These are phyloP conservation scores for Stenchaetothrips biformis DNA, from an alignment of 2,888 invertebrate species.

Conservation along the genomic window DNA sequence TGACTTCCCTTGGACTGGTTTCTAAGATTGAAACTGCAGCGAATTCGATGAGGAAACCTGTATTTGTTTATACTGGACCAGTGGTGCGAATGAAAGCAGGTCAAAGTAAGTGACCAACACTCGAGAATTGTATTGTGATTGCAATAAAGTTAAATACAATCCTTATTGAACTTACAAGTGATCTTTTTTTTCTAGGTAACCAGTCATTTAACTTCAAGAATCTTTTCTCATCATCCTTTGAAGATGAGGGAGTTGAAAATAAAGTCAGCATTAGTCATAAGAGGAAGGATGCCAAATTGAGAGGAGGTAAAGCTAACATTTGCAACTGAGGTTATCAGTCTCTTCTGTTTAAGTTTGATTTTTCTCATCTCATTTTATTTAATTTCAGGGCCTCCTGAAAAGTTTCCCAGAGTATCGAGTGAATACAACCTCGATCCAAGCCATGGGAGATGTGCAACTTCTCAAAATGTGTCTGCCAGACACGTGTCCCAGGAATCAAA, in stretches of 20 bases:
- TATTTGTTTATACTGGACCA: slow-evolving; percentile 61
- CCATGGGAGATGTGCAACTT: not conserved
- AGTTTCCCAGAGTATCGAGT: not conserved
- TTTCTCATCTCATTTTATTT: not conserved
- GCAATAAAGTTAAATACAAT: no score
- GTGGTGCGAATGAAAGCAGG: slow-evolving; percentile 37
- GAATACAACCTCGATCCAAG: not conserved
- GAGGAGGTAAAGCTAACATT: not conserved
- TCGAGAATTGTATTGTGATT: not conserved
- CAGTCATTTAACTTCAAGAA: not conserved
- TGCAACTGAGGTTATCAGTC: no score
- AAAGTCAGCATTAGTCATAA: not conserved
- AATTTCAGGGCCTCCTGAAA: not conserved
- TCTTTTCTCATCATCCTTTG: not conserved
- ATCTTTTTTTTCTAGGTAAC: not conserved
- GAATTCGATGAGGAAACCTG: slow-evolving; percentile 59
- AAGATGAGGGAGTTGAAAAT: slow-evolving; percentile 6
- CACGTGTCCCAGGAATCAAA: not conserved
- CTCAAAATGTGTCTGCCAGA: not conserved
- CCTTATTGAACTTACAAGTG: not conserved
- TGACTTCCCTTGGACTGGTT: slow-evolving; percentile 67
- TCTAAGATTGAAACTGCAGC: slow-evolving; percentile 60
- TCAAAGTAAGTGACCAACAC: not conserved
- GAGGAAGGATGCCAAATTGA: slow-evolving; percentile 1
- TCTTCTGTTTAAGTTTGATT: not conserved